Evolutionary conservation across 2,888 invertebrate genomes (phyloP), one percentile per base, ranked within the genome.

Genomic region (Zygogramma bicolorata): DNA sequence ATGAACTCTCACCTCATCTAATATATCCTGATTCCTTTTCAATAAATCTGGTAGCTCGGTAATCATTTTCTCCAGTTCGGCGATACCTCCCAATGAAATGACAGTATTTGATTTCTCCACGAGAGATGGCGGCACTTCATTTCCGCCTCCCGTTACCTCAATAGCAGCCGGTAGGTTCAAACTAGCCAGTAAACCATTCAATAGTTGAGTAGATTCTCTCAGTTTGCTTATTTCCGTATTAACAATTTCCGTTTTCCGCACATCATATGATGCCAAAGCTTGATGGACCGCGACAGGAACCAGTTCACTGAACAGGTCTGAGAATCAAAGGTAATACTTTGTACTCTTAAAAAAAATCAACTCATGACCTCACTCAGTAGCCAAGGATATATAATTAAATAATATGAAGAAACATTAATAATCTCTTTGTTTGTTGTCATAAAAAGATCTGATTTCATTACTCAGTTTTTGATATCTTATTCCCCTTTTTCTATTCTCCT

Each of bases 141-240:
- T 91, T 46, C 92, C 91, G 31, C 92, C 91, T 79, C 91, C 91
- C 6, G 91, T 90, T 79, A 93, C 93, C 88, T 99, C 99, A 69
- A 99, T 91, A 65, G 98, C 97, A n/a, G 98, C 99, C 7, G 99
- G 99, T 82, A 99, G 91, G 89, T 97, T 98, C 78, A 99, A 89
- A 73, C 97, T 97, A 0, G 98, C 96, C 84, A 99, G 89, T 62
- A 97, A 58, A 5, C 75, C 93, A 88, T 99, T 99, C 80, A 99
- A 89, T 65, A 95, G 89, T 86, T 97, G 96, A 4, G 98, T 97
- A 74, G 95, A 93, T 85, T 98, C 98, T 60, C 98, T 90, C 78
- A 99, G 89, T 84, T 94, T 92, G 79, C 92, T 92, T 75, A 98
- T 93, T 90, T 98, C 97, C 5, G 90, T 88, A 85, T 94, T 94